A percentile compares a stretch with the other conserved stretches of the same genome.
Conservation (phyloP, 2,113 vertebrate genomes). For the Pelobates fuscus region DNA sequence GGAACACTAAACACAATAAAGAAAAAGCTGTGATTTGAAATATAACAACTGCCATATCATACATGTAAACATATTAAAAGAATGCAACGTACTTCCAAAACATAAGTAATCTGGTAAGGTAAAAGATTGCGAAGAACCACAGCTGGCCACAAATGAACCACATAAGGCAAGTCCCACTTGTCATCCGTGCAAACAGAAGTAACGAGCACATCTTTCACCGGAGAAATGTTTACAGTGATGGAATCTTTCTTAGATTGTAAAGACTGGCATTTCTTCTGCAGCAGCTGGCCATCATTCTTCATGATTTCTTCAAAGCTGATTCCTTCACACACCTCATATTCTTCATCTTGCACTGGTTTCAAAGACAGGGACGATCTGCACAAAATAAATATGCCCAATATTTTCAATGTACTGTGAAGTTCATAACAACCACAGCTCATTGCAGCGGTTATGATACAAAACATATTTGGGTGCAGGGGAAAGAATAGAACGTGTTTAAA, state of each 20-base stretch:
- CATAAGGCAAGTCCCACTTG: conserved; percentile 84
- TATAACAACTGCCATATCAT: too few species aligned
- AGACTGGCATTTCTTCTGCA: conserved; percentile 78
- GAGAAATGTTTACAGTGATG: conserved; percentile 85
- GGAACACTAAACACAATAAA: too few species aligned
- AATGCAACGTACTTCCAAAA: conserved; percentile 67
- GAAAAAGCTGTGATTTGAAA: too few species aligned
- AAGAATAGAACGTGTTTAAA: too few species aligned
- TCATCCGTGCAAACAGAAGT: conserved; percentile 77
- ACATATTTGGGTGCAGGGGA: too few species aligned
- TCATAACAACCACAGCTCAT: too few species aligned
- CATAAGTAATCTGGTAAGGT: conserved; percentile 86
- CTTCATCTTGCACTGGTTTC: conserved; percentile 70
- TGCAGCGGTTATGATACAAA: neutral
- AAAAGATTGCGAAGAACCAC: conserved; percentile 88
- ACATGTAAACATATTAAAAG: neutral
- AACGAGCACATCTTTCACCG: conserved; percentile 78
- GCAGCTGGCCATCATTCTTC: conserved; percentile 65
- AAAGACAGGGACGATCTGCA: conserved; percentile 81
- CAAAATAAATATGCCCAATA: neutral
- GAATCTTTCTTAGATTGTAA: conserved; percentile 61
- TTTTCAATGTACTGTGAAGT: neutral
- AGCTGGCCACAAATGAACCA: conserved; percentile 92
- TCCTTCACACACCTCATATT: conserved; percentile 75
- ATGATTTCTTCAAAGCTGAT: conserved; percentile 85